Conservation (phyloP, 2,888 invertebrate genomes). For the Morpho deidamia region DNA sequence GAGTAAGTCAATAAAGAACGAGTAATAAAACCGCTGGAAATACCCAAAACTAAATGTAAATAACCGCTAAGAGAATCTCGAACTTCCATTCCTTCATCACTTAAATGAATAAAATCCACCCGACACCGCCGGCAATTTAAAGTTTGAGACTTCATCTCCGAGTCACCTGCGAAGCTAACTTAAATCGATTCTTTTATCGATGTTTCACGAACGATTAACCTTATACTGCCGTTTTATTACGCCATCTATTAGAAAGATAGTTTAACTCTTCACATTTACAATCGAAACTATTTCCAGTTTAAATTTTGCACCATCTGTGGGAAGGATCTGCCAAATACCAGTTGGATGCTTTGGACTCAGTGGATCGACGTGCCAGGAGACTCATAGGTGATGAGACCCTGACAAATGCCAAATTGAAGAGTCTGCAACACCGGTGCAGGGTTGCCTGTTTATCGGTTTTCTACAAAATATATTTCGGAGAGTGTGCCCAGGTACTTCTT, state of each 20-base stretch:
- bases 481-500: too few relatives aligned
- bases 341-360: too few relatives aligned
- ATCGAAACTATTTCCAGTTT: background rate
- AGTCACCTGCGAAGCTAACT: conserved; percentile 65
- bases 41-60: conserved; percentile 17
- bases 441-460: too few relatives aligned
- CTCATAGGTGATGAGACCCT: too few relatives aligned
- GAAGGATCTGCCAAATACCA: too few relatives aligned
- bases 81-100: conserved; percentile 27
- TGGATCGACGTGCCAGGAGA: too few relatives aligned
- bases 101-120: conserved; percentile 27
- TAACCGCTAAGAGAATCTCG: conserved; percentile 18
- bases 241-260: conserved; percentile 37
- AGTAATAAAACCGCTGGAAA: background rate
- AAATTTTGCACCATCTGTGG: background rate
- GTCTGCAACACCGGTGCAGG: too few relatives aligned
- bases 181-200: conserved; percentile 75
- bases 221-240: conserved; percentile 61
- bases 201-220: conserved; percentile 70
- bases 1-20: conserved; percentile 8
- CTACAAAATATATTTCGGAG: too few relatives aligned
- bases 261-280: conserved; percentile 13
- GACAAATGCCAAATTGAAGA: too few relatives aligned
- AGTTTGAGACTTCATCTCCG: conserved; percentile 53
- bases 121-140: conserved; percentile 71